These are phyloP conservation scores for Staurois parvus DNA, from an alignment of 2,797 vertebrate genomes.

Conservation along the genomic window DNA sequence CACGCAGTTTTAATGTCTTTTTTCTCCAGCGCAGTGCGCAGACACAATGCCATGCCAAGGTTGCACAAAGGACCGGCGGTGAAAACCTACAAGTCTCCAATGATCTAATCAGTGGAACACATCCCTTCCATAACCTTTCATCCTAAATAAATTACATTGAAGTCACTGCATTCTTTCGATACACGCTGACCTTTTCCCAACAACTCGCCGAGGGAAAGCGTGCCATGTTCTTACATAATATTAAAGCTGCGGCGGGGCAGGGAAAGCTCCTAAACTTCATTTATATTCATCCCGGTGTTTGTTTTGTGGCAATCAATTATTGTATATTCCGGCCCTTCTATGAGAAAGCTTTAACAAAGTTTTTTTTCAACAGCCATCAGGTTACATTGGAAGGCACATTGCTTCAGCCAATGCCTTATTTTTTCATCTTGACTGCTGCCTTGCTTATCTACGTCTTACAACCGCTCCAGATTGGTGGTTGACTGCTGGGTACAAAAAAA, in stretches of 20 bases:
- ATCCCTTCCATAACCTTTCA: slow-evolving; percentile 60
- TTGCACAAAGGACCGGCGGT: slow-evolving; percentile 47
- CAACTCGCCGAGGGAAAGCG: slow-evolving; percentile 52
- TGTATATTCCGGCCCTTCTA: background rate
- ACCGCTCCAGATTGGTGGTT: background rate
- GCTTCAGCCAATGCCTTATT: background rate
- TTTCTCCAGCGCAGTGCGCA: background rate
- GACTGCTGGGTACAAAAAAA: too few species aligned
- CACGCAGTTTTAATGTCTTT: slow-evolving; percentile 33
- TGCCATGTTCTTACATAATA: slow-evolving; percentile 60
- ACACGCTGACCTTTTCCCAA: slow-evolving; percentile 61
- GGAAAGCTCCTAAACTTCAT: slow-evolving; percentile 22
- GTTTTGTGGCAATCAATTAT: slow-evolving; percentile 19
- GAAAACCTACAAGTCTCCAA: slow-evolving; percentile 41
- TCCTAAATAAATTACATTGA: slow-evolving; percentile 62
- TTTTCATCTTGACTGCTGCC: background rate
- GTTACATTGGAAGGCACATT: background rate
- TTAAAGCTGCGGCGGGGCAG: slow-evolving; percentile 29
- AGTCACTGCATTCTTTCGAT: slow-evolving; percentile 53
- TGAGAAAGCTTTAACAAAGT: background rate
- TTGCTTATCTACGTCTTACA: background rate
- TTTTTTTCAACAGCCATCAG: too few species aligned
- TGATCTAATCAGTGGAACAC: slow-evolving; percentile 60
- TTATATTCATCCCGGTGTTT: slow-evolving; percentile 48
- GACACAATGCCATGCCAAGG: slow-evolving; percentile 50